Evolutionary conservation across 2,797 vertebrate species (phyloP).

Genomic region (Bovichtus variegatus): DNA sequence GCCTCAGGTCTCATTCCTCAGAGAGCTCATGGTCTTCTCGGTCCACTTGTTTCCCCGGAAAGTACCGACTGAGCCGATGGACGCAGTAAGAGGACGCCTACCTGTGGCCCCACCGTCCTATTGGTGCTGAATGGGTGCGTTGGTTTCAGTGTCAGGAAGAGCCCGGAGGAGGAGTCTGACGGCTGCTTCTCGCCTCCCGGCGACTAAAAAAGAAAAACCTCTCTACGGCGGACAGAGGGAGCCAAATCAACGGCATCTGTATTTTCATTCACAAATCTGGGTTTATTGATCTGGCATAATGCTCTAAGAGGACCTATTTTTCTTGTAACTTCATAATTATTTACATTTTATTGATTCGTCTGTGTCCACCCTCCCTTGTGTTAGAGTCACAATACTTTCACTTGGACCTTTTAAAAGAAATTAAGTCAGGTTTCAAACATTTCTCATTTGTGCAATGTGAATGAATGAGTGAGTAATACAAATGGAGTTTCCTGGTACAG

Average conservation of each 20-base stretch:
- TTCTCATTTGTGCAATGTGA: neutral
- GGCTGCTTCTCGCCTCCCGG: neutral
- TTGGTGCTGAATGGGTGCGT: conserved; percentile 44
- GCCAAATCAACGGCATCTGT: conserved; percentile 18
- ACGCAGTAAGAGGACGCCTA: conserved; percentile 60
- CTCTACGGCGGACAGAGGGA: neutral
- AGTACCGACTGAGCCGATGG: neutral
- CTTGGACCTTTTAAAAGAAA: neutral
- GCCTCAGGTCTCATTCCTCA: neutral
- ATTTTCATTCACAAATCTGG: conserved; percentile 60
- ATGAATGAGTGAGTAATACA: neutral
- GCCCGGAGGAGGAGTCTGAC: conserved; percentile 30
- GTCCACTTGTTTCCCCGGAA: conserved; percentile 16
- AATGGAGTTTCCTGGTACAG: neutral
- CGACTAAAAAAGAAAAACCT: rapidly evolving
- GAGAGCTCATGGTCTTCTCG: neutral
- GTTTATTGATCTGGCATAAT: neutral
- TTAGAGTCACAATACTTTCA: neutral
- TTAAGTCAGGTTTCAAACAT: neutral
- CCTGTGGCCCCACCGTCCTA: conserved; percentile 75
- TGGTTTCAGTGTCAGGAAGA: conserved; percentile 13
- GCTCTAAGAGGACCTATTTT: neutral
- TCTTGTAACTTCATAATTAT: neutral
- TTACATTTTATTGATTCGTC: neutral
- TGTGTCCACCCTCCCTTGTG: neutral